Base-by-base conservation (phyloP, 2,888 invertebrate species). In the Sphaerophoria rueppellii region DNA sequence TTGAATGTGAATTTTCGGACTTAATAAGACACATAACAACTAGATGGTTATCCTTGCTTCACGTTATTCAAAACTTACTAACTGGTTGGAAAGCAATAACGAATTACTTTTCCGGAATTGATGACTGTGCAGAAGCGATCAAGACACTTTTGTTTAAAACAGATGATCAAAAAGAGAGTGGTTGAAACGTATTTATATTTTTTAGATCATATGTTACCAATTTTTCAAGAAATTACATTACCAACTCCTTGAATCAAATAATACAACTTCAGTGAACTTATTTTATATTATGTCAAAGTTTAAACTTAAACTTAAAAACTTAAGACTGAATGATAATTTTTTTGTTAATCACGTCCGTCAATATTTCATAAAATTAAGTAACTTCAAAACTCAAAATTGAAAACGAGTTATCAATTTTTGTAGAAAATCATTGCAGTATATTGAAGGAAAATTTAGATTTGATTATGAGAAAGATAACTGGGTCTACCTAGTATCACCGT, bases 171-270 rank as follows among this genome's bases (percentile, higher is more conserved):
- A 24, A 57, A 60, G n/a, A 50, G 24, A 37, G 16, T 61, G 54
- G 34, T 61, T 4, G 54, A 73, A 63, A 63, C 54, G 50, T 54
- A 73, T 50, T 50, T 54, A 16, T 61, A 61, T 32, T 73, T 73
- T 32, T 52, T 55, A 52, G 61, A 63, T 32, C 73, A 73, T 54
- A 35, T 61, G 55, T 6, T 61, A 32, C 54, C 54, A 35, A 72
- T 54, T 61, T 73, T 73, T 61, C 40, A 61, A 61, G 55, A 73
- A 46, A 35, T 61, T 52, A 63, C 48, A 70, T 35, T 58, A 70
- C 58, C 48, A 50, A n/a, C n/a, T n/a, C n/a, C 67, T 75, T 67
- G 50, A 75, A 57, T 58, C 48, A 9, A 75, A 75, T 35, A 75
- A n/a, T 50, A 75, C 48, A 9, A 75, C 65, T 37, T 50, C 67